These are phyloP conservation scores for Phacellophora camtschatica DNA, from an alignment of 30 jellyfish, hydroid and myxozoan species.

Conservation along the genomic window DNA sequence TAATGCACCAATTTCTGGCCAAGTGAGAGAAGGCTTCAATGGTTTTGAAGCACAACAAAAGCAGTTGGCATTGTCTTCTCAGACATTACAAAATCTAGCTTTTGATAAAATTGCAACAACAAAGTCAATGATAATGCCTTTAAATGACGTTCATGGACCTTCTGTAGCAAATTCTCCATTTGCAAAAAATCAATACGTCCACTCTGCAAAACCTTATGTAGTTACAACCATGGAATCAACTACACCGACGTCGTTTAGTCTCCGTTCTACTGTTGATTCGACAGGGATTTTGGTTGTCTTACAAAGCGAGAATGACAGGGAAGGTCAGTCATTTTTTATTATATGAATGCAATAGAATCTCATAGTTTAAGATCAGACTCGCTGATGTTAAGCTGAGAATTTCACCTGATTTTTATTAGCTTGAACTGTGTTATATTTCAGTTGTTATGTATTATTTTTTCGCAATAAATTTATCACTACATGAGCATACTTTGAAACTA, in stretches of 20 bases:
- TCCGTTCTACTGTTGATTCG: not conserved
- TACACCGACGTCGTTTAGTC: slow-evolving; percentile 18
- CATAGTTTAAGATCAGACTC: too few relatives aligned
- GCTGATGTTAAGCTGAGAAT: too few relatives aligned
- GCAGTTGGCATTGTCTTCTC: not conserved
- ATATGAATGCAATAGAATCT: too few relatives aligned
- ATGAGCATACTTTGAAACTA: too few relatives aligned
- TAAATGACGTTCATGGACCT: slow-evolving; percentile 10
- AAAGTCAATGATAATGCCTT: not conserved
- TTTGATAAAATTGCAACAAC: not conserved
- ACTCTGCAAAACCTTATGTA: not conserved
- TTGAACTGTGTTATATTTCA: too few relatives aligned
- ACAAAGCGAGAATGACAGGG: slow-evolving; percentile 22
- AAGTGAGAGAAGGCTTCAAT: not conserved
- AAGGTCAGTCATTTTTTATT: slow-evolving; percentile 18
- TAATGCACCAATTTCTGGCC: not conserved
- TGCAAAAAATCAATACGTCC: not conserved
- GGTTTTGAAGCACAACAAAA: not conserved
- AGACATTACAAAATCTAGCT: not conserved
- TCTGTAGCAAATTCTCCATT: not conserved
- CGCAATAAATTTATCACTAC: too few relatives aligned
- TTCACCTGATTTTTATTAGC: too few relatives aligned
- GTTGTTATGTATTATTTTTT: too few relatives aligned
- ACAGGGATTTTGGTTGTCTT: slow-evolving; percentile 2
- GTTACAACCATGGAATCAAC: slow-evolving; percentile 25